Percentiles rank a stretch among this genome's conserved stretches.
Conservation (phyloP, 2,888 invertebrate genomes). For the Trachelus tabidus region DNA sequence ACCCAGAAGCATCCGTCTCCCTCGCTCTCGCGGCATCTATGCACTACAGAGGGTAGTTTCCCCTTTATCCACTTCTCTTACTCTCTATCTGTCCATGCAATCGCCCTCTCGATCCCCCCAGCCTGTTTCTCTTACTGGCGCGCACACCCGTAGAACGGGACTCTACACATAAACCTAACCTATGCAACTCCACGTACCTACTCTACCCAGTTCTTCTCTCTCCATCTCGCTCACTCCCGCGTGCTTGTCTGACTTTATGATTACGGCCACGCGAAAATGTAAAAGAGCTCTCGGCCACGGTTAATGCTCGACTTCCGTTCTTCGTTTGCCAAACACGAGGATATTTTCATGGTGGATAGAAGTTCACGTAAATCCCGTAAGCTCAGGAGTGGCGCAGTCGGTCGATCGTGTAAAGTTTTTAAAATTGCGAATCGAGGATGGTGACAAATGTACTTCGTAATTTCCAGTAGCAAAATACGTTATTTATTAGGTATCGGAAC, state of each 20-base stretch:
- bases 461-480: too few relatives aligned
- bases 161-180: not conserved
- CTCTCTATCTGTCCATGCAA: not conserved
- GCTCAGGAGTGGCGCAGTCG: too few relatives aligned
- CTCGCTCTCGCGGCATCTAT: not conserved
- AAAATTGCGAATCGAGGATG: rapidly evolving
- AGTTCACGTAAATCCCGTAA: not conserved
- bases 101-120: constrained; percentile 5
- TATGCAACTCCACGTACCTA: not conserved
- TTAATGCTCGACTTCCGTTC: constrained; percentile 34
- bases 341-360: constrained; percentile 38
- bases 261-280: constrained; percentile 55
- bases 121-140: not conserved
- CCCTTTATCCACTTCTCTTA: not conserved
- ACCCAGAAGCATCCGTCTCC: constrained; percentile 8
- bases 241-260: constrained; percentile 63
- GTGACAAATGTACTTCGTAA: too few relatives aligned
- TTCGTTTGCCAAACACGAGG: constrained; percentile 44
- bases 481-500: too few relatives aligned
- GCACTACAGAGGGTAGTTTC: not conserved
- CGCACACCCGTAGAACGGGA: not conserved
- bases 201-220: not conserved
- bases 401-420: too few relatives aligned
- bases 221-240: constrained; percentile 20
- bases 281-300: constrained; percentile 38